Evolutionary conservation across 1,140 invertebrate species (phyloP).

Genomic region (Reticulitermes speratus): DNA sequence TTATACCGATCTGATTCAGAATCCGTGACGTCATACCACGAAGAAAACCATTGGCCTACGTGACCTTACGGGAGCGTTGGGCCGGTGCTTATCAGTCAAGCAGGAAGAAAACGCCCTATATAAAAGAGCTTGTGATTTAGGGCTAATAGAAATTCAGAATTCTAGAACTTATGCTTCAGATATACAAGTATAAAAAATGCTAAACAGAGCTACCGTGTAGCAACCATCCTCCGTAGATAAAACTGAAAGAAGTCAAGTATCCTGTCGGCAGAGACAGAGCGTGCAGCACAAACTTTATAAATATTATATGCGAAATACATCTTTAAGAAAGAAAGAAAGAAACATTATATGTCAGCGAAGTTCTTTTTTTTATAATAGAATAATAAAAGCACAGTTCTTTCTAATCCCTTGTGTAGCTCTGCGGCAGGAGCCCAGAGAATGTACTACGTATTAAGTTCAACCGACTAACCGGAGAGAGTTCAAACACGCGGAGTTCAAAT

Average conservation of each 20-base stretch:
- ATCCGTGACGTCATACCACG: too few relatives aligned
- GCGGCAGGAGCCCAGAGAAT: background rate
- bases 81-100: too few relatives aligned
- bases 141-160: too few relatives aligned
- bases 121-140: too few relatives aligned
- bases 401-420: background rate
- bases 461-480: background rate
- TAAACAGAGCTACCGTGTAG: background rate
- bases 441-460: background rate
- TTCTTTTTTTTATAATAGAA: background rate
- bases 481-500: background rate
- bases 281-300: background rate
- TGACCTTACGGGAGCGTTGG: too few relatives aligned
- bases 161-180: too few relatives aligned
- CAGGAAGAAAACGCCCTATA: too few relatives aligned
- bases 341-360: background rate
- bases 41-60: too few relatives aligned
- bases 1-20: too few relatives aligned
- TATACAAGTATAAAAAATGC: background rate
- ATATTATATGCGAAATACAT: background rate
- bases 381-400: background rate
- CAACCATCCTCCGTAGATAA: background rate
- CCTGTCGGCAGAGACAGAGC: background rate
- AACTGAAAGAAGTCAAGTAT: background rate
- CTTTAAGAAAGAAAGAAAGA: background rate